Evolutionary conservation across 1,140 invertebrate species (phyloP), one percentile per base, ranked within the genome.

Genomic region (Grapholita molesta): DNA sequence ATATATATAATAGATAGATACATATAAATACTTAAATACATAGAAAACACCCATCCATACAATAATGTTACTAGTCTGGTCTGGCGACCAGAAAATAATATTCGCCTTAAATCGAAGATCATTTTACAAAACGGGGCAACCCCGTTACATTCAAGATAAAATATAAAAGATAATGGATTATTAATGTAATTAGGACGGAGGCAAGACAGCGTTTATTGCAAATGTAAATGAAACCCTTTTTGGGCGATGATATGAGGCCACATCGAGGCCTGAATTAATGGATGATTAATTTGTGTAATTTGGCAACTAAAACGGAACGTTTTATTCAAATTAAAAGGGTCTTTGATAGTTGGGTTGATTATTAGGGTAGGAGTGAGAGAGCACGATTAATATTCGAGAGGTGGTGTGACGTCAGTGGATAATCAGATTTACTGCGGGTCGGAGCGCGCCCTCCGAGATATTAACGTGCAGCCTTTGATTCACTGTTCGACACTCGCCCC

Each of bases 201-300:
- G 25, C 61, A 67, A 61, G 55, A 68, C 55, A 67, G 32, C 57
- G 28, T 53, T 67, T 52, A 71, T 42, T 67, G 67, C 69, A 78
- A 78, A 86, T 86, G 84, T 76, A 86, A 84, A 86, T 86, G 66
- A 74, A n/a, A 72, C 77, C 77, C 80, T 82, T 84, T 82, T 84
- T 83, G 65, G 73, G 71, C 77, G 76, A 81, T 84, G 80, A 86
- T 72, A 83, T 83, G 83, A 74, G 79, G 67, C 70, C 72, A 76
- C 78, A 76, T 76, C 72, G 67, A 55, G 68, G 75, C 72, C 78
- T 76, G 67, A 76, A 75, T 79, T 72, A 70, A 74, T 78, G 78
- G 65, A 52, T 18, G 70, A 48, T 48, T 73, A 82, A 78, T 78
- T 76, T 80, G 77, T 80, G 78, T 80, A 82, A 82, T 79, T 75